Base-by-base conservation (phyloP, 2,113 vertebrate genomes). In the Glaucidium brasilianum region DNA sequence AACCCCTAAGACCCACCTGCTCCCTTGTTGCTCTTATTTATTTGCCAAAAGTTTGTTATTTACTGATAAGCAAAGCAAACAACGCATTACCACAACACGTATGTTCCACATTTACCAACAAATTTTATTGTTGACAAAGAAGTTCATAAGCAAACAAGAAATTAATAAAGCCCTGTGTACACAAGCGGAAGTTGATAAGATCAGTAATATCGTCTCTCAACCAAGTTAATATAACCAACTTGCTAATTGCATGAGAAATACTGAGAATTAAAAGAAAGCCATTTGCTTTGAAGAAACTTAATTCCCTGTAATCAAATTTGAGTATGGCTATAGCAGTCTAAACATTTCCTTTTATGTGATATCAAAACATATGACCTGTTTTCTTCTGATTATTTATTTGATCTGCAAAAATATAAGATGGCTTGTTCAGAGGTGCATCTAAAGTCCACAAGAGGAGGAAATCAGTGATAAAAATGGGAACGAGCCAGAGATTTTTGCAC, bases 11-110 rank as follows among this genome's bases (percentile, higher is more conserved):
- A 97, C 80, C 58, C 90, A 79, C 68, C 88, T 90, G 59, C 63
- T 96, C 95, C 95, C 95, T 97, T 47, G 59, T 52, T 72, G 64
- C 39, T 89, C 59, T 90, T 94, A 80, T 95, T 97, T 94, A 74
- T 95, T 96, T 90, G 80, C 94, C 96, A 96, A n/a, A 97, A 97
- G 81, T 92, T 85, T 97, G 96, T 94, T 96, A 97, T 91, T 97
- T 92, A 37, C 94, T 94, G 96, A 98, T 98, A 98, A 97, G 94
- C 72, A 72, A 96, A 96, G 88, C 88, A 96, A 97, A 95, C 79
- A 90, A 16, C 19, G 6, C 41, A 67, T 86, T 94, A 64, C 80
- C 39, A n/a, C 12, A 35, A 84, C 85, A 95, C 1, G 1, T 27
- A 30, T 34, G 66, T 69, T 88, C 78, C 43, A 26, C 80, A 73